phyloP scores from a whole-genome alignment of 2,888 invertebrate genomes.

The Diaperis boleti region DNA sequence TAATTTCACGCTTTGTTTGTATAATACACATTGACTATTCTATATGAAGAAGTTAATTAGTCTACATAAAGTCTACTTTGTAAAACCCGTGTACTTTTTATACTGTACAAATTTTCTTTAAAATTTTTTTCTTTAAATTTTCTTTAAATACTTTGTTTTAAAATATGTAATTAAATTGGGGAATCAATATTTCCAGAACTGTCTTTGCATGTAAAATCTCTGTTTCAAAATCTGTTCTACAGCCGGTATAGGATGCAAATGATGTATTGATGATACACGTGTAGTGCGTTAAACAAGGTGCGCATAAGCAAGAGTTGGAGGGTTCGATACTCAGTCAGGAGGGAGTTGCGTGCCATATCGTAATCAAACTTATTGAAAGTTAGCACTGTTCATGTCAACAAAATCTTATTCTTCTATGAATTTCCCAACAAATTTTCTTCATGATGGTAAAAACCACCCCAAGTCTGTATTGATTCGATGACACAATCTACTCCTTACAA shows the following conservation, averaged over 20 bases:
- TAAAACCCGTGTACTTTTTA: too few species aligned
- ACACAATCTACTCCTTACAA: slow-evolving; percentile 4
- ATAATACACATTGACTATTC: too few species aligned
- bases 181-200: not conserved
- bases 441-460: not conserved
- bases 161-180: too few species aligned
- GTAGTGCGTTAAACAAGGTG: not conserved
- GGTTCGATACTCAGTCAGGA: slow-evolving; percentile 15
- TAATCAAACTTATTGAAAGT: slow-evolving; percentile 13
- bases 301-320: slow-evolving; percentile 2
- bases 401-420: slow-evolving; percentile 1
- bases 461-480: slow-evolving; percentile 7
- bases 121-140: too few species aligned
- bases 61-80: too few species aligned
- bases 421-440: not conserved
- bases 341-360: slow-evolving; percentile 13
- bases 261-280: not conserved
- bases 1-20: too few species aligned
- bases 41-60: too few species aligned
- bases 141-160: too few species aligned
- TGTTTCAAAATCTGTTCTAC: too few species aligned
- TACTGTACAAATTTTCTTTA: too few species aligned
- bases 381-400: slow-evolving; percentile 8
- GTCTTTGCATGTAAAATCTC: not conserved
- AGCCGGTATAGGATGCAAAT: not conserved